Evolutionary conservation across 2,888 invertebrate species (phyloP).

Genomic region (Dynastes grantii): DNA sequence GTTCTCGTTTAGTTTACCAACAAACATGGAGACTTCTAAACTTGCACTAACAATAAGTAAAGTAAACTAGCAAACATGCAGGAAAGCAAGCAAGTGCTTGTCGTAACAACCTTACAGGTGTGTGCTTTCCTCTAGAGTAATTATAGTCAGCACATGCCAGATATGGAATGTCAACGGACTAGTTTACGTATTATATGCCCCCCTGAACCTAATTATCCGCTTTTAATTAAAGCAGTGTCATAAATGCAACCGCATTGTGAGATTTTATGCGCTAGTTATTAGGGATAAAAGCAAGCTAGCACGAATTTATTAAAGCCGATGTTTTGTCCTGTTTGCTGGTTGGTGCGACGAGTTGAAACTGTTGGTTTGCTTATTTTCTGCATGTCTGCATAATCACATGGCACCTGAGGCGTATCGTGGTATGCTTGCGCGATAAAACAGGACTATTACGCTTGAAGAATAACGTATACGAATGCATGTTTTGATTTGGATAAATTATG

Average conservation of each 20-base stretch:
- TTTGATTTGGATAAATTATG: no score
- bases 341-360: no score
- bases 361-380: no score
- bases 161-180: background rate
- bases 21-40: no score
- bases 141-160: background rate
- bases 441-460: no score
- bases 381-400: no score
- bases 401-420: no score
- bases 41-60: no score
- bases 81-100: background rate
- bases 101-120: background rate
- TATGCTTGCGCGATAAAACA: no score
- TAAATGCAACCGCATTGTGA: slow-evolving; percentile 23
- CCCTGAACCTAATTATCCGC: slow-evolving; percentile 15
- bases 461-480: no score
- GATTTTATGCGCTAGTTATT: slow-evolving; percentile 21
- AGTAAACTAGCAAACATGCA: no score
- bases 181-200: background rate
- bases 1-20: no score
- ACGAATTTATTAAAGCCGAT: background rate
- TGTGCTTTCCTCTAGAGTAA: background rate
- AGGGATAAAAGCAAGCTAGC: background rate
- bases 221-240: slow-evolving; percentile 14
- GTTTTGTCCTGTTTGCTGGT: background rate